Conservation (phyloP, 30 jellyfish, hydroid and myxozoan species). For the Turritopsis rubra region DNA sequence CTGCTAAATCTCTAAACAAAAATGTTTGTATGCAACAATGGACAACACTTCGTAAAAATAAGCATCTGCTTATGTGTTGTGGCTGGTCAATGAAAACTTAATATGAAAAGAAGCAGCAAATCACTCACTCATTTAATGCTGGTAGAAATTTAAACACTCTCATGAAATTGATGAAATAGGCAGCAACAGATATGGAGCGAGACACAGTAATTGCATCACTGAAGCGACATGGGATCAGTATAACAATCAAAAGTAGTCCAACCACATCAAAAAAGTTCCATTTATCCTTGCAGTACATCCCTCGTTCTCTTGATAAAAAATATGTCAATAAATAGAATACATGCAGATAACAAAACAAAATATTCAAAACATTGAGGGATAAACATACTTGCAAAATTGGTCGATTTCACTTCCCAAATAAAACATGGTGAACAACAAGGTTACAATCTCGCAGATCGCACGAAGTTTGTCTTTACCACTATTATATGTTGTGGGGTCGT, state of each 20-base stretch:
- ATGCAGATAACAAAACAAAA: background rate
- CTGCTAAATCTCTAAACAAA: constrained; percentile 48
- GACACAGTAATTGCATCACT: background rate
- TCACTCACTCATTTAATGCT: constrained; percentile 72
- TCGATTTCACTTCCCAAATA: constrained; percentile 52
- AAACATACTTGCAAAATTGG: constrained; percentile 60
- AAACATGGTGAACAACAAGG: constrained; percentile 38
- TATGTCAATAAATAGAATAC: background rate
- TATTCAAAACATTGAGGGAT: background rate
- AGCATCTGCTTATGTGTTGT: too few relatives aligned
- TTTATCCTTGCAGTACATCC: constrained; percentile 23
- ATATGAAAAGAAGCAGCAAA: too few relatives aligned
- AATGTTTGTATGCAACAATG: background rate
- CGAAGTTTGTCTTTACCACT: constrained; percentile 47
- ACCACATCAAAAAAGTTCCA: constrained; percentile 44
- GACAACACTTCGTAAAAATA: too few relatives aligned
- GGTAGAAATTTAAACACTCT: constrained; percentile 65
- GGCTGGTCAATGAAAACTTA: too few relatives aligned
- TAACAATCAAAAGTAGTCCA: constrained; percentile 50
- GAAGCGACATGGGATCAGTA: constrained; percentile 39
- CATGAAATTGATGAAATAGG: constrained; percentile 60
- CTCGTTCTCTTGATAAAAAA: constrained; percentile 36
- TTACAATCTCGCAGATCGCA: constrained; percentile 36
- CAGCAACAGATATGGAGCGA: constrained; percentile 49
- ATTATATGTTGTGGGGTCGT: constrained; percentile 40